phyloP scores from a whole-genome alignment of 1,140 invertebrate species.

The Nasonia vitripennis region DNA sequence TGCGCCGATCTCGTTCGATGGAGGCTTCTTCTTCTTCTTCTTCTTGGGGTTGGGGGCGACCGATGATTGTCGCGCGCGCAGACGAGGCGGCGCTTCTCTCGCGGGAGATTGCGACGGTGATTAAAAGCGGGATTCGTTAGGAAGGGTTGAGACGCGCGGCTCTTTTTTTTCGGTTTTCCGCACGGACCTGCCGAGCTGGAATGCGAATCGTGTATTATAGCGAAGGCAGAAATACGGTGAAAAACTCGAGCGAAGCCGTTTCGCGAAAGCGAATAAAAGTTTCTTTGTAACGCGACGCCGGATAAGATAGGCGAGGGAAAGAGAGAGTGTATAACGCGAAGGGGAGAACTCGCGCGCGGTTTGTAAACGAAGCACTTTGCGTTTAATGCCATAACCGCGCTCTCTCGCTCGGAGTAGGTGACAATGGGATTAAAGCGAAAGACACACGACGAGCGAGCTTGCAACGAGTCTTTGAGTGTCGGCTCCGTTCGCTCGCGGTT shows the following conservation, averaged over 20 bases:
- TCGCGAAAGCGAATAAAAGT: conserved; percentile 32
- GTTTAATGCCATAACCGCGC: conserved; percentile 59
- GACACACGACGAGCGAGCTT: background rate
- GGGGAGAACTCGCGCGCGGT: background rate
- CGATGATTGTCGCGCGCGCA: conserved; percentile 29
- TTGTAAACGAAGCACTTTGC: conserved; percentile 49
- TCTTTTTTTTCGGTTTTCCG: no score
- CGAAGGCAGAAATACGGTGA: no score
- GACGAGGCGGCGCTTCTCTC: background rate
- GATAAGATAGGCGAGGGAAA: conserved; percentile 1
- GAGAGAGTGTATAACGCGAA: background rate
- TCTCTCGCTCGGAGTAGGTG: conserved; percentile 53
- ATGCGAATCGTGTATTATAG: no score
- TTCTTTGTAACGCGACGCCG: conserved; percentile 21
- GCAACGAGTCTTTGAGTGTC: background rate
- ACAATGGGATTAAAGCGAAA: conserved; percentile 53
- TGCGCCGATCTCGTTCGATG: conserved; percentile 27
- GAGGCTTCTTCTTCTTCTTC: background rate
- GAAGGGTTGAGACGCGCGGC: background rate
- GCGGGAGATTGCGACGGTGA: conserved; percentile 14
- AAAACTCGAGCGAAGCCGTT: background rate
- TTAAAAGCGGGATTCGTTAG: conserved; percentile 23
- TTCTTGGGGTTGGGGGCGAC: background rate
- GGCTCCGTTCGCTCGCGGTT: no score
- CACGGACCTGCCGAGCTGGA: no score